Evolutionary conservation across 1,140 invertebrate species (phyloP).

Genomic region (Caenorhabditis latens): DNA sequence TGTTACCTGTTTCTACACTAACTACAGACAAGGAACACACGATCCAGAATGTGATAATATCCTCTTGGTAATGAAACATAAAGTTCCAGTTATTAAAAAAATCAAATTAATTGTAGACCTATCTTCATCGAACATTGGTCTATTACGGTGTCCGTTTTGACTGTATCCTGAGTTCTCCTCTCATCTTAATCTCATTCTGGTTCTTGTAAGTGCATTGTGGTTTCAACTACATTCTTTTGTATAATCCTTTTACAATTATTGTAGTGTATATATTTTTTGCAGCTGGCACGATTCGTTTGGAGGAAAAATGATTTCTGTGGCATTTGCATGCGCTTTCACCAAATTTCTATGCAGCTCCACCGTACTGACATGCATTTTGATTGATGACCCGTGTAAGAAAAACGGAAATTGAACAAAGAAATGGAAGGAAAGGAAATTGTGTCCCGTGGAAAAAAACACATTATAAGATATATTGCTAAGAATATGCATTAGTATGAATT

Average conservation of each 20-base stretch:
- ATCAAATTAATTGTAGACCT: no score
- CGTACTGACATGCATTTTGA: slow-evolving; percentile 4
- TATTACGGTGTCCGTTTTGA: slow-evolving; percentile 16
- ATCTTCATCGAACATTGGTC: background rate
- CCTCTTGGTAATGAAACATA: background rate
- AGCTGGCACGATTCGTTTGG: slow-evolving; percentile 16
- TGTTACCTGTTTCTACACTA: background rate
- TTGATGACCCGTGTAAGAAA: slow-evolving; percentile 44
- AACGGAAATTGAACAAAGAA: background rate
- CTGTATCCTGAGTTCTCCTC: slow-evolving; percentile 34
- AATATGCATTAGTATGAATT: no score
- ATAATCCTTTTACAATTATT: background rate
- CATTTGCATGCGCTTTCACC: background rate
- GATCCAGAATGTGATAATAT: background rate
- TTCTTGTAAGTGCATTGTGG: slow-evolving; percentile 19
- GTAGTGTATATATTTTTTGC: background rate
- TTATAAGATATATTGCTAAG: no score
- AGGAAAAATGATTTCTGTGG: background rate
- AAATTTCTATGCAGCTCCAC: background rate
- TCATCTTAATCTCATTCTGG: slow-evolving; percentile 14
- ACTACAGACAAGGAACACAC: background rate
- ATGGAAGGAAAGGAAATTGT: background rate
- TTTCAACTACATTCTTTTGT: background rate
- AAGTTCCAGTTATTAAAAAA: no score
- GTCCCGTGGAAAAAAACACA: background rate